phyloP scores from a whole-genome alignment of 2,888 invertebrate species.

The Eristalis tenax region DNA sequence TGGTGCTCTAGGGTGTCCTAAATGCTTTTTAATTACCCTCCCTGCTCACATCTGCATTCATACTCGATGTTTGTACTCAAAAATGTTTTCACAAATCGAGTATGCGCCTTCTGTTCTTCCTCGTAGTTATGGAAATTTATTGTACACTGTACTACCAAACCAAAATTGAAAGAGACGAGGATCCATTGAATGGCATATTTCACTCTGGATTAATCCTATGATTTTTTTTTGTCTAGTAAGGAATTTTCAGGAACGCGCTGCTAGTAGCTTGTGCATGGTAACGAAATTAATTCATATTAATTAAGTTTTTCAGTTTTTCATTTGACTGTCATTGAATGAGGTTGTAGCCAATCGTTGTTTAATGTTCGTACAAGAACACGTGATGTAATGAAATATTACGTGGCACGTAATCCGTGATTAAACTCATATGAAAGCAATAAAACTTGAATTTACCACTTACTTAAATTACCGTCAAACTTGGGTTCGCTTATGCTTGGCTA shows the following conservation, averaged over 20 bases:
- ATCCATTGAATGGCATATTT: constrained; percentile 27
- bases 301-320: constrained; percentile 30
- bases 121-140: constrained; percentile 66
- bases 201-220: constrained; percentile 43
- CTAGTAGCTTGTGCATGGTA: constrained; percentile 24
- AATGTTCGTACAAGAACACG: neutral
- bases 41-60: constrained; percentile 16
- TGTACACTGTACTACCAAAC: constrained; percentile 23
- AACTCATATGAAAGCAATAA: too few species aligned
- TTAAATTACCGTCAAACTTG: too few species aligned
- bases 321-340: constrained; percentile 36
- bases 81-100: constrained; percentile 63
- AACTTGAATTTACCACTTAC: too few species aligned
- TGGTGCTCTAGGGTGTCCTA: constrained; percentile 45
- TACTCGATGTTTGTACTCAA: neutral
- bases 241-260: constrained; percentile 9
- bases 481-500: too few species aligned
- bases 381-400: too few species aligned
- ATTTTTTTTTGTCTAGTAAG: constrained; percentile 3
- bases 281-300: constrained; percentile 34
- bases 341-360: constrained; percentile 40
- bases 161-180: neutral
- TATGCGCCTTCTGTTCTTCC: constrained; percentile 61
- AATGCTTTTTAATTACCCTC: constrained; percentile 69
- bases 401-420: too few species aligned